Evolutionary conservation across 2,113 vertebrate species (phyloP).

Genomic region (Anarrhichthys ocellatus): DNA sequence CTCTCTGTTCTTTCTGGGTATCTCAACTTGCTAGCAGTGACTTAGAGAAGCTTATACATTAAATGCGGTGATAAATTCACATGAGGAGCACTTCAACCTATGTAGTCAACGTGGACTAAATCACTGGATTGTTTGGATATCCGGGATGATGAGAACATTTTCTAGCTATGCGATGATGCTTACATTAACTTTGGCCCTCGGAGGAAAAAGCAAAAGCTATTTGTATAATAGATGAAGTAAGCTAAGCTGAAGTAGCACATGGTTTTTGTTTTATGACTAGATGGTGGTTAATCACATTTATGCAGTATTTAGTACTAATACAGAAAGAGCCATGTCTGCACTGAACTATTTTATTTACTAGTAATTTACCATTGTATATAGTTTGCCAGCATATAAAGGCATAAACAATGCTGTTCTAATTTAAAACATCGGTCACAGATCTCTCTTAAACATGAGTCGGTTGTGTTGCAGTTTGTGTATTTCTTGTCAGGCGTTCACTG

Average conservation of each 20-base stretch:
- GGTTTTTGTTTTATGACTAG: background rate
- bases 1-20: background rate
- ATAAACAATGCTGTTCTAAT: background rate
- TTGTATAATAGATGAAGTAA: background rate
- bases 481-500: constrained; percentile 74
- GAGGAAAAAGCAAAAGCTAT: background rate
- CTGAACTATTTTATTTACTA: background rate
- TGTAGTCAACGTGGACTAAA: background rate
- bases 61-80: background rate
- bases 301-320: background rate
- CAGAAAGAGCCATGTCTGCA: background rate
- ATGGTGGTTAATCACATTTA: background rate
- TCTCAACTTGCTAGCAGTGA: background rate
- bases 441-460: background rate
- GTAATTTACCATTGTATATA: background rate
- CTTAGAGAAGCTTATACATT: background rate
- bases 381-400: background rate
- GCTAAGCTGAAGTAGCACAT: background rate
- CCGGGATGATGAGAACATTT: background rate
- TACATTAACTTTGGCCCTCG: background rate
- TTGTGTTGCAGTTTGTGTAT: constrained; percentile 18
- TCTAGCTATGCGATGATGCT: background rate
- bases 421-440: background rate
- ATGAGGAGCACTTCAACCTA: background rate
- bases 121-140: background rate